phyloP scores from a whole-genome alignment of 1,140 invertebrate species.

The Augochlora pura region DNA sequence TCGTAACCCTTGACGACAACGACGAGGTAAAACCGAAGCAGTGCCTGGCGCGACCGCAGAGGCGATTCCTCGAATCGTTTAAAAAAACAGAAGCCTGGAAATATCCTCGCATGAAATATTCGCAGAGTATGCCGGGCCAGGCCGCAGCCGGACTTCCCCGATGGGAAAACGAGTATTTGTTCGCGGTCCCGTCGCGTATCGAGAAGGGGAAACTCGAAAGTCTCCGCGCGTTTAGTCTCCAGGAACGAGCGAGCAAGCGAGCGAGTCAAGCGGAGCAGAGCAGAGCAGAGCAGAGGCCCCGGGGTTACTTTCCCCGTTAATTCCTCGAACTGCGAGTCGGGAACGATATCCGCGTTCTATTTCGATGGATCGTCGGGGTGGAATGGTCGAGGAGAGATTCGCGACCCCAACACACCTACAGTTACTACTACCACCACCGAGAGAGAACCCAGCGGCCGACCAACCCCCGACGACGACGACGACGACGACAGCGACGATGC shows the following conservation, averaged over 20 bases:
- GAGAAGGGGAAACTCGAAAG: too few relatives aligned
- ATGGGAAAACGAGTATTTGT: too few relatives aligned
- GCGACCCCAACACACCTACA: slow-evolving; percentile 54
- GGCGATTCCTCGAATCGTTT: too few relatives aligned
- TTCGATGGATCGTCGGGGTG: slow-evolving; percentile 52
- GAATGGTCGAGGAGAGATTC: slow-evolving; percentile 62
- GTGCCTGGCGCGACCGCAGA: too few relatives aligned
- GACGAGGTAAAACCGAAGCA: too few relatives aligned
- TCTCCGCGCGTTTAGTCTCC: too few relatives aligned
- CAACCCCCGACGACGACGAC: background rate
- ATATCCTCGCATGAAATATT: background rate
- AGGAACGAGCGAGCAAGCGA: too few relatives aligned
- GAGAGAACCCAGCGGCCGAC: too few relatives aligned
- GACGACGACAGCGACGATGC: slow-evolving; percentile 10
- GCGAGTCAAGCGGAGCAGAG: background rate
- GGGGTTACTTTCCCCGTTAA: slow-evolving; percentile 41
- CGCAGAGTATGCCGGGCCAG: background rate
- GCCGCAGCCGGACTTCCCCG: too few relatives aligned
- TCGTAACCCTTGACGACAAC: too few relatives aligned
- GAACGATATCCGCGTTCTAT: slow-evolving; percentile 60
- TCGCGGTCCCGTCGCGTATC: background rate
- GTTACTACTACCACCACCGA: slow-evolving; percentile 27
- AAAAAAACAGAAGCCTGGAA: too few relatives aligned
- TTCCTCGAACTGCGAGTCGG: slow-evolving; percentile 55
- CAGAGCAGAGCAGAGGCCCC: too few relatives aligned